phyloP scores from a whole-genome alignment of 2,797 vertebrate genomes.

The Otolemur crassicaudatus region DNA sequence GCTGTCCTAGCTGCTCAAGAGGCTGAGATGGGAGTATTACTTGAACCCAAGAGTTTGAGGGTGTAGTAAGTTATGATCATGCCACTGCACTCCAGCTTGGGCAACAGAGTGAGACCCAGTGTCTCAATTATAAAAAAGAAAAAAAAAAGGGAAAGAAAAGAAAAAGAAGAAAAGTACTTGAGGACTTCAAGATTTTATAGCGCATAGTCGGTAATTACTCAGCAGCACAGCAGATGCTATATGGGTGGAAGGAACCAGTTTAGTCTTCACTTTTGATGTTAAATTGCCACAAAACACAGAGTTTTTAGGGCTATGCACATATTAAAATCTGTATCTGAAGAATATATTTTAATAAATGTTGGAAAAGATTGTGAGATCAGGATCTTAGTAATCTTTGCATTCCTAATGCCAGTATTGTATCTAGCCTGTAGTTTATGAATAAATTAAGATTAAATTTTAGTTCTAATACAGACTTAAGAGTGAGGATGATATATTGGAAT shows the following conservation, averaged over 20 bases:
- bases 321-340: not conserved
- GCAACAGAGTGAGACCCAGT: not conserved
- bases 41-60: not conserved
- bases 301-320: not conserved
- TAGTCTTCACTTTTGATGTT: not conserved
- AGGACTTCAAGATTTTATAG: not conserved
- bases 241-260: not conserved
- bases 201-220: not conserved
- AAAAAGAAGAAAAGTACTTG: not conserved
- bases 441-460: constrained; percentile 58
- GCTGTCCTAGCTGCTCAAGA: not conserved
- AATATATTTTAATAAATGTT: constrained; percentile 39
- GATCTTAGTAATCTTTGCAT: not conserved
- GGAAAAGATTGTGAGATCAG: not conserved
- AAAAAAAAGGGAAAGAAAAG: too few species aligned
- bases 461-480: not conserved
- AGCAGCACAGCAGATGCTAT: not conserved
- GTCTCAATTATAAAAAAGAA: not conserved
- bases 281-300: not conserved
- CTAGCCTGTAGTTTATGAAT: constrained; percentile 7
- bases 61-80: not conserved
- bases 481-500: constrained; percentile 51
- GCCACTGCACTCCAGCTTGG: not conserved
- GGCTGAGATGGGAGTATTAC: not conserved
- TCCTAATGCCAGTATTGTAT: not conserved